Percentiles rank a stretch among this genome's conserved stretches.
Conservation (phyloP, 2,797 vertebrate genomes). For the Artibeus jamaicensis region DNA sequence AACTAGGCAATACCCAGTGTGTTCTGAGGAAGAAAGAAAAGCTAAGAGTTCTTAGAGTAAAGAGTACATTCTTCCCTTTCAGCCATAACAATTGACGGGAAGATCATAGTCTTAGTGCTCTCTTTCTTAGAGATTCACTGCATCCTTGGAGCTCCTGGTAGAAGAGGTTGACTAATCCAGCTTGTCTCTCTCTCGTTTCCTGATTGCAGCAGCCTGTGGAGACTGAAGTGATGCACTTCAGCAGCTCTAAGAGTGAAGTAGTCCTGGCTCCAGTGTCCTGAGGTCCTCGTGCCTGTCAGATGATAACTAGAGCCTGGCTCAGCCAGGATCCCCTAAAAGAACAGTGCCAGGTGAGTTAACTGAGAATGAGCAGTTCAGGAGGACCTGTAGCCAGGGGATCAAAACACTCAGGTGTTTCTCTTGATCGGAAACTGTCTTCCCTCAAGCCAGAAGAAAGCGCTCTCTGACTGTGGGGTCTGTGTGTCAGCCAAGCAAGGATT, state of each 20-base stretch:
- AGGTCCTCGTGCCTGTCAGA: slow-evolving; percentile 53
- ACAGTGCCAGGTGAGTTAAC: slow-evolving; percentile 81
- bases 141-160: background rate
- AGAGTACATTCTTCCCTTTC: background rate
- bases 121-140: background rate
- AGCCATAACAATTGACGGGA: background rate
- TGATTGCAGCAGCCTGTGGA: background rate
- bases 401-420: slow-evolving; percentile 68
- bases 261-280: slow-evolving; percentile 33
- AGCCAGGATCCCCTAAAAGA: slow-evolving; percentile 72
- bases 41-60: background rate
- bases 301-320: slow-evolving; percentile 52
- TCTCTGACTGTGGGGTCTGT: slow-evolving; percentile 12
- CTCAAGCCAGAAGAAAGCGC: slow-evolving; percentile 72
- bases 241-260: slow-evolving; percentile 53
- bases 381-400: slow-evolving; percentile 72
- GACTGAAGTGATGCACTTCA: slow-evolving; percentile 73
- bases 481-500: slow-evolving; percentile 79
- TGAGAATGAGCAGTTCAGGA: slow-evolving; percentile 82
- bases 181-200: background rate
- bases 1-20: background rate
- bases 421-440: slow-evolving; percentile 80
- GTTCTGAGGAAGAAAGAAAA: background rate
- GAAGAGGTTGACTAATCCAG: background rate
- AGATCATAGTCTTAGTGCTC: background rate